Evolutionary conservation across 2,888 invertebrate genomes (phyloP), one percentile per base, ranked within the genome.

Genomic region (Oxyteleia sp.): DNA sequence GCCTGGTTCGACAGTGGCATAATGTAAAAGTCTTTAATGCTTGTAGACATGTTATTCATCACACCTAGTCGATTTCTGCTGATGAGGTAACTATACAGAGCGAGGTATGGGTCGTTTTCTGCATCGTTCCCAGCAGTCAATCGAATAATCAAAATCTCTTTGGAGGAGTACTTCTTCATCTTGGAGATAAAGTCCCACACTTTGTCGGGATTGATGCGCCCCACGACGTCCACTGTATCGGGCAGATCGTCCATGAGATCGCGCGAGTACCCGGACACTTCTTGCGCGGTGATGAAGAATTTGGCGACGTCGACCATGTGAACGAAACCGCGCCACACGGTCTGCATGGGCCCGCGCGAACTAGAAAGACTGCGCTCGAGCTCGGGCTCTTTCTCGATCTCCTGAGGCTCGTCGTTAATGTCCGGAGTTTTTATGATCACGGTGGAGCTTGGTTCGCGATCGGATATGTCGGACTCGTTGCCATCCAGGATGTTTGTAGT

Each of bases 121-220:
- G 97, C 97, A 75, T 96, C 96, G 86, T 96, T 96, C 0, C 97
- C 96, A 0, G 98, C 97, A 86, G 96, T 96, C 61, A 98, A 94
- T 82, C 97, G 95, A 63, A 99, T 94, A 20, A 99, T 95, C 10
- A 98, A 95, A 26, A 99, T 97, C 90, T 98, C 97, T 94, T 98
- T 98, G 81, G 96, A 97, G 53, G 96, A 97, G 45, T 96, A 96
- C 91, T 97, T 96, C 90, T 97, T 97, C 94, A 98, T 97, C 94
- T 98, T 98, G 35, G 95, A 95, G 71, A 99, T 96, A 91, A 99
- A 99, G 75, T 98, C 98, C 98, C 98, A 98, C 4, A 97, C 98
- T 10, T 97, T 98, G 10, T 96, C 96, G 0, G 98, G 98, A 66
- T 96, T 96, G 90, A 99, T 98, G 88, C 99, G 95, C 0, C 99